Conservation (phyloP, 2,888 invertebrate genomes). For the Epirrhoe tristata region DNA sequence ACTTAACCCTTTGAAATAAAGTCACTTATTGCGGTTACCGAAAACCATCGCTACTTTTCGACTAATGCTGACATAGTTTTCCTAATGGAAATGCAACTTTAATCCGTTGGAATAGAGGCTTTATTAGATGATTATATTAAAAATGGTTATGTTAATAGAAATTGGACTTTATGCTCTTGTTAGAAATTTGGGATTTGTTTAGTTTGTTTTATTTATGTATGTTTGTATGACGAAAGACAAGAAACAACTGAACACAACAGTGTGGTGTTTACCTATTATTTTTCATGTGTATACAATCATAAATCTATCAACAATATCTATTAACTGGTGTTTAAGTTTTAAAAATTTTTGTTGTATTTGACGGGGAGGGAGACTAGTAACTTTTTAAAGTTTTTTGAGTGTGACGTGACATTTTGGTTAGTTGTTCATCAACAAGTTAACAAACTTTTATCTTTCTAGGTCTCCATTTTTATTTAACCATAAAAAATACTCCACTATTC, state of each 20-base stretch:
- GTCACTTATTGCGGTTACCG: background rate
- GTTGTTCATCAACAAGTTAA: no score
- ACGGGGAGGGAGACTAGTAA: slow-evolving; percentile 1
- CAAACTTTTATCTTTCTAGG: background rate
- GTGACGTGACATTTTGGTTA: background rate
- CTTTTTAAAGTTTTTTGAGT: slow-evolving; percentile 1
- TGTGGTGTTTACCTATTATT: slow-evolving; percentile 61
- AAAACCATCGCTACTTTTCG: background rate
- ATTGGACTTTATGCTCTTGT: slow-evolving; percentile 2
- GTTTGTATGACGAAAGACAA: slow-evolving; percentile 73
- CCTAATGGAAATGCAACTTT: slow-evolving; percentile 21
- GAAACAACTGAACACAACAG: slow-evolving; percentile 69
- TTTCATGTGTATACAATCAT: slow-evolving; percentile 64
- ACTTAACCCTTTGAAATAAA: slow-evolving; percentile 41
- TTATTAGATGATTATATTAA: background rate
- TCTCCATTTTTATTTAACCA: no score
- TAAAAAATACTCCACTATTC: no score
- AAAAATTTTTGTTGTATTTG: slow-evolving; percentile 23
- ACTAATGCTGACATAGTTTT: background rate
- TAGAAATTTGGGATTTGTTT: slow-evolving; percentile 15
- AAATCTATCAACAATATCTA: slow-evolving; percentile 61
- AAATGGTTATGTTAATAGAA: slow-evolving; percentile 16
- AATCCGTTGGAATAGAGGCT: background rate
- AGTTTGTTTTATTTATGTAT: slow-evolving; percentile 47
- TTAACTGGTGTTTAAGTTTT: slow-evolving; percentile 49